Base-by-base conservation (phyloP, 1,140 invertebrate species). In the Bombus confusus region DNA sequence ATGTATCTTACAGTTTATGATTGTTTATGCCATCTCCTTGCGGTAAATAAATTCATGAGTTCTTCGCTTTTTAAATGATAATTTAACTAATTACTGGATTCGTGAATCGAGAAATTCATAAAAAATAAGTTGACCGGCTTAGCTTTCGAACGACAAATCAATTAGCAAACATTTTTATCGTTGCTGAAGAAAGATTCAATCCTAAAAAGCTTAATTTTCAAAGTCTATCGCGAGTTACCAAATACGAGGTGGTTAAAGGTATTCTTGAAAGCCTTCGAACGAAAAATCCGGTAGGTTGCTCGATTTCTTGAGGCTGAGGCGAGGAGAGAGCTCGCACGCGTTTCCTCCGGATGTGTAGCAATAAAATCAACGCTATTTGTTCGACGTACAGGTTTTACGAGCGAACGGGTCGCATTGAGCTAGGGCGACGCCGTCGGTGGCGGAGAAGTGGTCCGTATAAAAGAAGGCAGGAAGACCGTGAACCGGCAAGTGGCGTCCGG, bases 331-430 rank as follows among this genome's bases (percentile, higher is more conserved):
- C 28, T 28, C 28, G 43, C 64, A 37, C 69, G 25, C n/a, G 69
- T 73, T 43, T 43, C n/a, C 13, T n/a, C 34, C 69, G 69, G 69
- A 59, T 71, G 80, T 81, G 47, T 62, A 25, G 80, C 80, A 81
- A 81, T 81, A 81, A 81, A 81, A 81, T 73, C 47, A 81, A 43
- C 69, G 80, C 37, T 81, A 81, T 81, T 81, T 81, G 80, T 81
- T 62, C 69, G 80, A 31, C 80, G 69, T 41, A 39, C 69, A 52
- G 15, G 80, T 81, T 81, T 81, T 81, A 81, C 80, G 80, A 62
- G 80, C 69, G 80, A 62, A 73, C 47, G 69, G 68, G 39, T 37
- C 47, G 80, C 80, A 81, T 81, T 81, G 47, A 81, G 39, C 79
- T 18, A 8, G 64, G 15, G 31, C 64, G 64, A 31, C 64, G 31